phyloP scores from a whole-genome alignment of 2,113 vertebrate genomes.

The Barnardius zonarius region DNA sequence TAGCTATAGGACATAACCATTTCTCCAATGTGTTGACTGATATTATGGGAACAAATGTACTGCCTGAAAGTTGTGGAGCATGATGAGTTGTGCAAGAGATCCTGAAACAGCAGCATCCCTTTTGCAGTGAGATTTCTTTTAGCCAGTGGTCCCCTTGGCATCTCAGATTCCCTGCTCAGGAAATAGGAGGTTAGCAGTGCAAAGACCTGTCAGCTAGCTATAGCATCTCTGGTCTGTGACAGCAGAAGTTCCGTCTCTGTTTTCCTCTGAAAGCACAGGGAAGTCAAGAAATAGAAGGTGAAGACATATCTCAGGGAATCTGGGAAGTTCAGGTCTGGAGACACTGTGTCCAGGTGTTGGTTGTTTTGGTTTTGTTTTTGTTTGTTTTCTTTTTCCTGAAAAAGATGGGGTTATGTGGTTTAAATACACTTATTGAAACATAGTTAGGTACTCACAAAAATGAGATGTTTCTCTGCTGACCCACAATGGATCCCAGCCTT shows the following conservation, averaged over 20 bases:
- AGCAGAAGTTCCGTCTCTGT: background rate
- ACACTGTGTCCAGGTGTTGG: background rate
- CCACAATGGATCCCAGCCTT: background rate
- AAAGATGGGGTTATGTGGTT: background rate
- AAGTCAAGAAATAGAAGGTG: background rate
- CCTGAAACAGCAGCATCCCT: background rate
- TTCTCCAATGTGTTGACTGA: background rate
- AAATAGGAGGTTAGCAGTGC: background rate
- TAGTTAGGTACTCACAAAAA: background rate
- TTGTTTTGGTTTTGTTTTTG: too few species aligned
- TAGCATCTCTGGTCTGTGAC: background rate
- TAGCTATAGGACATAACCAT: rapidly evolving
- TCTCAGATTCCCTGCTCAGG: background rate
- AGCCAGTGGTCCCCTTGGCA: background rate
- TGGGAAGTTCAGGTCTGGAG: background rate
- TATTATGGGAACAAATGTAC: background rate
- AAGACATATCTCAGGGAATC: background rate
- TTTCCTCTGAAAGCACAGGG: background rate
- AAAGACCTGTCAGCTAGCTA: background rate
- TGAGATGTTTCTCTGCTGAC: background rate
- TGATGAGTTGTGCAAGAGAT: background rate
- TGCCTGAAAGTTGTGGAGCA: background rate
- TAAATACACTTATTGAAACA: background rate
- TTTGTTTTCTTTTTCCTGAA: too few species aligned
- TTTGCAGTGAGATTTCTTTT: background rate